Evolutionary conservation across 2,113 vertebrate genomes (phyloP).

Genomic region (Gavia stellata): DNA sequence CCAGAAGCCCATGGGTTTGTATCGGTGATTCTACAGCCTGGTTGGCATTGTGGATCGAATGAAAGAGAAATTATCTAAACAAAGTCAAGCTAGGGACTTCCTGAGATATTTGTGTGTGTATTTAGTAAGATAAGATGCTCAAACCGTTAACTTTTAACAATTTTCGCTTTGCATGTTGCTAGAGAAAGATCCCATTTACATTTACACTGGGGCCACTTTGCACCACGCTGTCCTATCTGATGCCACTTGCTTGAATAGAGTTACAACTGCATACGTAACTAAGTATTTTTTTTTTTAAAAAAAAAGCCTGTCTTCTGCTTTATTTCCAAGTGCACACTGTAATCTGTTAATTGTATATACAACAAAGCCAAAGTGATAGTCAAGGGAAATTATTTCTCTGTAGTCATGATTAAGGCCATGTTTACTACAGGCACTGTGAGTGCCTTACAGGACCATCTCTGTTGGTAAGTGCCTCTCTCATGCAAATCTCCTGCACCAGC

Average conservation of each 20-base stretch:
- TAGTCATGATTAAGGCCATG: neutral
- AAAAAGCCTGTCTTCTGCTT: neutral
- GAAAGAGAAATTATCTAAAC: neutral
- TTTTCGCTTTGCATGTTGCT: neutral
- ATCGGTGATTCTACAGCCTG: constrained; percentile 5
- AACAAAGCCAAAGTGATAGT: neutral
- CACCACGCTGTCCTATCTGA: neutral
- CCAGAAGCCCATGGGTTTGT: neutral
- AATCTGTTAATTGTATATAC: neutral
- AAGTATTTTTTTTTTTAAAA: neutral
- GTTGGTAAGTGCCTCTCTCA: neutral
- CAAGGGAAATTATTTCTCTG: neutral
- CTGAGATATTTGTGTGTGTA: neutral
- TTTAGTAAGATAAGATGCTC: neutral
- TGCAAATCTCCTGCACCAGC: neutral
- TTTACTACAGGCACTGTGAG: neutral
- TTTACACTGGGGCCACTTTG: neutral
- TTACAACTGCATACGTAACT: neutral
- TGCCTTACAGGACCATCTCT: fast-evolving
- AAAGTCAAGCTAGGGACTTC: neutral
- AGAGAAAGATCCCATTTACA: neutral
- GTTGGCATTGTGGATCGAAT: neutral
- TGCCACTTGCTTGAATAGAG: neutral
- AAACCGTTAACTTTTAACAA: neutral
- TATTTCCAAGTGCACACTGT: neutral